Base-by-base conservation (phyloP, 1,140 invertebrate genomes). In the Solen grandis region DNA sequence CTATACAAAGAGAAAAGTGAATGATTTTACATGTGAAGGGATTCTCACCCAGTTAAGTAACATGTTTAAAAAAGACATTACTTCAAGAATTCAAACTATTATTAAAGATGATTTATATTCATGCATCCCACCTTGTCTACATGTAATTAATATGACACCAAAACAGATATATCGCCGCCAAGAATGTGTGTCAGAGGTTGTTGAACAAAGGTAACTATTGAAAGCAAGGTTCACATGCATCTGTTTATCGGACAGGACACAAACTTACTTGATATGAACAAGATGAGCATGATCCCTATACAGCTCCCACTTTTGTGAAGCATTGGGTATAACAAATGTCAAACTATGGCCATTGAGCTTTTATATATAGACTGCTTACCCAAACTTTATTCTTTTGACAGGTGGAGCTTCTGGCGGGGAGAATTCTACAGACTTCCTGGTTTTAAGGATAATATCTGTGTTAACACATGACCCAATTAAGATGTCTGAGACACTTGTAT, bases 401-500 rank as follows among this genome's bases (percentile, higher is more conserved):
- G 82, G 83, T 54, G 74, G 84, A 29, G 80, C 63, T 13, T 68
- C 57, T 8, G 68, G 65, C 22, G 74, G 33, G 3, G 60, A 80
- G 27, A 57, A 60, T 63, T 52, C 54, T 52, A 60, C 4, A 38
- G n/a, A 14, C 25, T 33, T 50, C 35, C 31, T 74, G 25, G n/a
- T 38, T 5, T 36, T 38, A 41, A 41, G 38, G 8, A 78, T 27
- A 31, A 81, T n/a, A 63, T 83, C 74, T 13, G 85, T 79, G 29
- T 16, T 66, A 13, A 89, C 66, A 74, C 82, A 87, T 50, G 87
- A 85, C 25, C 85, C 86, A 66, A 84, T 76, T 33, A 92, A 36
- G 41, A 92, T 84, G 74, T 93, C 92, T 27, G 87, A 33, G 0
- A 93, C 85, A 25, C 81, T 83, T 66, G 90, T 81, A 16, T 78